A percentile compares a stretch with the other conserved stretches of the same genome.
phyloP scores from a whole-genome alignment of 2,113 vertebrate genomes.

The Sardina pilchardus region DNA sequence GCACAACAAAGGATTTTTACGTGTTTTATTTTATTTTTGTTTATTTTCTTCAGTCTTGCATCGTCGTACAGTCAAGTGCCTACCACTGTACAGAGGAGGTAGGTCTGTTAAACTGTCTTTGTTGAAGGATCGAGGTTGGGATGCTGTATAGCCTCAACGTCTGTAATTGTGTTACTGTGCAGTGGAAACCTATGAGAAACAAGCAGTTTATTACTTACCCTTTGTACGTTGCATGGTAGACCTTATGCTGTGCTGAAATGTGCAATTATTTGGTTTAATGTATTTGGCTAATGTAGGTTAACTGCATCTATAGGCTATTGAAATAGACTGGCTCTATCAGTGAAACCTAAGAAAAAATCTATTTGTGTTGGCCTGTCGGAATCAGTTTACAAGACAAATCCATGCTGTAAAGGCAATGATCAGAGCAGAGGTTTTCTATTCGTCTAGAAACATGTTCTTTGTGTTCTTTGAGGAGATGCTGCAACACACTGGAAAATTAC shows the following conservation, averaged over 20 bases:
- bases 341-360: slow-evolving; percentile 58
- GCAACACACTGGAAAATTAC: too few species aligned
- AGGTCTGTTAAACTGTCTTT: slow-evolving; percentile 25
- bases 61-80: slow-evolving; percentile 49
- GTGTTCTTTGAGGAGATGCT: too few species aligned
- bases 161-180: background rate
- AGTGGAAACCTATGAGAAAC: too few species aligned
- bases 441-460: slow-evolving; percentile 9
- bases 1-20: slow-evolving; percentile 51
- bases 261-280: too few species aligned
- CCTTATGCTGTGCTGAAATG: too few species aligned
- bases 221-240: too few species aligned
- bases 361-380: slow-evolving; percentile 39
- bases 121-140: background rate
- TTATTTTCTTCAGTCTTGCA: slow-evolving; percentile 51
- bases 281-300: slow-evolving; percentile 34
- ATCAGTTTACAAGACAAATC: slow-evolving; percentile 51
- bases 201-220: too few species aligned
- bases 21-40: slow-evolving; percentile 46
- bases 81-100: slow-evolving; percentile 52
- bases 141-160: slow-evolving; percentile 14
- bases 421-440: slow-evolving; percentile 24
- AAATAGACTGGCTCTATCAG: slow-evolving; percentile 45
- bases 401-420: slow-evolving; percentile 26
- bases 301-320: slow-evolving; percentile 44